These are phyloP conservation scores for Pseudorhiza aurosa DNA, from an alignment of 30 jellyfish, hydroid and myxozoan species.

Conservation along the genomic window DNA sequence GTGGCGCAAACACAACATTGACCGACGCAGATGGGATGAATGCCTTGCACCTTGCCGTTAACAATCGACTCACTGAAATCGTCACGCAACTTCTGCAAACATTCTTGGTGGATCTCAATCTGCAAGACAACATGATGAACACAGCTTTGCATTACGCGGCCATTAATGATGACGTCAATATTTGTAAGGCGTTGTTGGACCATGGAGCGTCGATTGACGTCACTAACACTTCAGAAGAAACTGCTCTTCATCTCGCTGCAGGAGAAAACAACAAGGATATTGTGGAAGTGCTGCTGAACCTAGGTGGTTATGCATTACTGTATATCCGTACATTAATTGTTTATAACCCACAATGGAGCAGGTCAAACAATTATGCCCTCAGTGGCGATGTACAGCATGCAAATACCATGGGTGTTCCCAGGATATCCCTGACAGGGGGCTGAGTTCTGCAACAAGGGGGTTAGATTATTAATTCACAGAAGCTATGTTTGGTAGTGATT, in stretches of 20 bases:
- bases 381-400: no score
- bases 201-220: constrained; percentile 20
- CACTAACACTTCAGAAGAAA: background rate
- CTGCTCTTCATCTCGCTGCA: constrained; percentile 43
- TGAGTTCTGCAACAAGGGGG: no score
- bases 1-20: constrained; percentile 35
- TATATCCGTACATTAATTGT: no score
- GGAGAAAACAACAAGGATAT: constrained; percentile 16
- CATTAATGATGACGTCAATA: constrained; percentile 10
- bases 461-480: no score
- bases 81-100: constrained; percentile 7
- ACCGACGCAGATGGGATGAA: constrained; percentile 35
- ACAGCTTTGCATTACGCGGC: constrained; percentile 60
- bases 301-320: no score
- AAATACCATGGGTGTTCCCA: no score
- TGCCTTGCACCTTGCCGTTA: constrained; percentile 55
- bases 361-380: no score
- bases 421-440: no score
- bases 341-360: no score
- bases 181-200: constrained; percentile 32
- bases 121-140: constrained; percentile 7
- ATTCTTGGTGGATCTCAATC: constrained; percentile 5
- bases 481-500: no score
- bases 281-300: background rate
- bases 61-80: constrained; percentile 12